A percentile compares a stretch with the other conserved stretches of the same genome.
These are phyloP conservation scores for Python bivittatus DNA, from an alignment of 2,113 vertebrate species.

Conservation along the genomic window DNA sequence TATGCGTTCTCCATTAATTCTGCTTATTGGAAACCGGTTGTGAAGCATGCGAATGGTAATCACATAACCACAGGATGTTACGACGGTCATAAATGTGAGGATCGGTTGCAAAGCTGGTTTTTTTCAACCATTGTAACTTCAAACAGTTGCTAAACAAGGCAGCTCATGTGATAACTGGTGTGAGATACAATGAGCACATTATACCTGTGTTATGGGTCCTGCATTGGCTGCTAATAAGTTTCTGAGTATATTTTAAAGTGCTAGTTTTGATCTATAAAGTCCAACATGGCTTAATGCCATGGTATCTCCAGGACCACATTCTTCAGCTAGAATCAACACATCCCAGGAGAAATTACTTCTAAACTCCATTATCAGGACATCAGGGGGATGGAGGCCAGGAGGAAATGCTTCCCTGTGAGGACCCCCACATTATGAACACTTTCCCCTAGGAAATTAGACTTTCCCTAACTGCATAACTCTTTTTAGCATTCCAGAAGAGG, in stretches of 20 bases:
- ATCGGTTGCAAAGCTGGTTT: too few relatives aligned
- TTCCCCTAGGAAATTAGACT: background rate
- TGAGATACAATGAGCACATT: too few relatives aligned
- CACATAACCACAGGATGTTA: too few relatives aligned
- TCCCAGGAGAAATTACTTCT: background rate
- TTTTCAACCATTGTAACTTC: too few relatives aligned
- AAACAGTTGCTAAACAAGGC: too few relatives aligned
- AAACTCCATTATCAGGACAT: background rate
- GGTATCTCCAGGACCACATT: background rate
- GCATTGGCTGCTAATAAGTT: background rate
- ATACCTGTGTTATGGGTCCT: background rate
- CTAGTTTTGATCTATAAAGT: background rate
- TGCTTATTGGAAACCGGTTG: too few relatives aligned
- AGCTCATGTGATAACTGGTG: too few relatives aligned
- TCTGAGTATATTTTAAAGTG: background rate
- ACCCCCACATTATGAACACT: background rate
- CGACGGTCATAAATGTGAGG: too few relatives aligned
- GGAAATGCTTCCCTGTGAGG: background rate
- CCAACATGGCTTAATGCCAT: background rate
- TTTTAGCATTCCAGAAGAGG: background rate
- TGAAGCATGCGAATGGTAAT: too few relatives aligned
- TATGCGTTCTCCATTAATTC: too few relatives aligned
- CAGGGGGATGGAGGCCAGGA: background rate
- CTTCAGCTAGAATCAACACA: background rate
- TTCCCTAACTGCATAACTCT: background rate